These are phyloP conservation scores for Drosophila lowei DNA, from an alignment of 1,140 invertebrate genomes.

Conservation along the genomic window DNA sequence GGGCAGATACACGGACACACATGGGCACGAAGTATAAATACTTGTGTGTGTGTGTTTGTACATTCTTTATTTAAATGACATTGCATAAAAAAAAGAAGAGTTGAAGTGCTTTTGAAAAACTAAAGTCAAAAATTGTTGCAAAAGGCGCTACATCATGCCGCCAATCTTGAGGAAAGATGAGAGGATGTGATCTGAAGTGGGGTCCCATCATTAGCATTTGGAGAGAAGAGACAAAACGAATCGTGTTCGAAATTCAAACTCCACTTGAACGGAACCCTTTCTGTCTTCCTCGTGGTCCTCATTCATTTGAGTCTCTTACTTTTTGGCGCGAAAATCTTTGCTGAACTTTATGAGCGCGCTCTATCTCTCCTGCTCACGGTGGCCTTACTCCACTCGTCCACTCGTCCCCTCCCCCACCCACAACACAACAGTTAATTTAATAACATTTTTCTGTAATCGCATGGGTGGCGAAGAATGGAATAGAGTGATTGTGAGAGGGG, in stretches of 20 bases:
- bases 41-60: constrained; percentile 10
- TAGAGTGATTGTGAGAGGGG: too few species aligned
- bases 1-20: constrained; percentile 24
- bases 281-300: too few species aligned
- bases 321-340: constrained; percentile 60
- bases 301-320: not conserved
- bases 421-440: too few species aligned
- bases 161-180: constrained; percentile 27
- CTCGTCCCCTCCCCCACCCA: too few species aligned
- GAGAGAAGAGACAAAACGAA: constrained; percentile 10
- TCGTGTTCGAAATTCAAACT: constrained; percentile 29
- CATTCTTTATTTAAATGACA: constrained; percentile 52
- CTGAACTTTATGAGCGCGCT: constrained; percentile 22
- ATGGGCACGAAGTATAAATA: not conserved
- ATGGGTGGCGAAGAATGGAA: too few species aligned
- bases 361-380: not conserved
- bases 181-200: constrained; percentile 28
- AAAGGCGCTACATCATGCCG: constrained; percentile 47
- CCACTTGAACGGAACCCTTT: not conserved
- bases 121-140: constrained; percentile 36
- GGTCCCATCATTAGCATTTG: constrained; percentile 30
- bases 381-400: not conserved
- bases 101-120: constrained; percentile 40
- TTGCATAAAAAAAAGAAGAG: constrained; percentile 43
- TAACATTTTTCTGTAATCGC: not conserved